Percentiles rank a stretch among this genome's conserved stretches.
These are phyloP conservation scores for Eleutherodactylus coqui DNA, from an alignment of 2,797 vertebrate species.

Conservation along the genomic window DNA sequence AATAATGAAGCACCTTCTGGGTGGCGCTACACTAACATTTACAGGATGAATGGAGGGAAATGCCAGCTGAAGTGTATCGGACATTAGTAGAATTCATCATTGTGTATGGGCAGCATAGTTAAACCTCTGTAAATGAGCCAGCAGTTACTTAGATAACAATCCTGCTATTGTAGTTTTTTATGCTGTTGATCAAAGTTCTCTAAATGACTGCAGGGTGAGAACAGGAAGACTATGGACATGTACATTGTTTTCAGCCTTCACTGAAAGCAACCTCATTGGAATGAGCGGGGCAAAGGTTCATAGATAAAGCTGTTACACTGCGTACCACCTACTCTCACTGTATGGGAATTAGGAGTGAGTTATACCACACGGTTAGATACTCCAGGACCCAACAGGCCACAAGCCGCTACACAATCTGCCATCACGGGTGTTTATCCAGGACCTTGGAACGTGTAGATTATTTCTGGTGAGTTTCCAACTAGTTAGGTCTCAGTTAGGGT, in stretches of 20 bases:
- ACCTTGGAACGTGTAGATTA: background rate
- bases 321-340: background rate
- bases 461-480: background rate
- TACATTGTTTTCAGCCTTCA: background rate
- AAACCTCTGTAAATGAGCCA: too few species aligned
- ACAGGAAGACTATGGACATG: conserved; percentile 14
- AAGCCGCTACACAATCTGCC: background rate
- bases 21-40: too few species aligned
- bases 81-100: too few species aligned
- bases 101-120: too few species aligned
- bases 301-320: background rate
- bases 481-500: background rate
- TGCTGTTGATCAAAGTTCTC: conserved; percentile 41
- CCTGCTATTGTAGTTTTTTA: background rate
- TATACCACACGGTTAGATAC: background rate
- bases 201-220: conserved; percentile 1
- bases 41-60: too few species aligned
- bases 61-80: too few species aligned
- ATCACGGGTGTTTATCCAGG: background rate
- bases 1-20: too few species aligned
- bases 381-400: background rate
- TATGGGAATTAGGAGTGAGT: background rate
- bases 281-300: conserved; percentile 31
- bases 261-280: background rate
- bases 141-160: too few species aligned